A percentile compares a stretch with the other conserved stretches of the same genome.
Evolutionary conservation across 2,797 vertebrate species (phyloP).

Genomic region (Eulemur mongoz): DNA sequence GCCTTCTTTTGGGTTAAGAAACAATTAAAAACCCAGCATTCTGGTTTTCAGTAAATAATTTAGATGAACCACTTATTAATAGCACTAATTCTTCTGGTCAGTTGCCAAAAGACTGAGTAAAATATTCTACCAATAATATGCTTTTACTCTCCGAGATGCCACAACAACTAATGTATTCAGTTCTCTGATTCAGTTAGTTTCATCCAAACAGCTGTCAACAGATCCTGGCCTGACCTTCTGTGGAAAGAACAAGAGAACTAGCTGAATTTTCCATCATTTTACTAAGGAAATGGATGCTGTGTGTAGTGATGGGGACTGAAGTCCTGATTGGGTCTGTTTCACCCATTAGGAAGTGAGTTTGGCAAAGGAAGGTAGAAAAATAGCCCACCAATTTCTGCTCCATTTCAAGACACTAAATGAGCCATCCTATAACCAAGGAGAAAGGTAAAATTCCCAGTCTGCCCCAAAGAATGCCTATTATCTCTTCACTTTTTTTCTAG

Average conservation of each 20-base stretch:
- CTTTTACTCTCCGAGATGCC: neutral
- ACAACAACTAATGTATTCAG: neutral
- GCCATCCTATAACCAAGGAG: neutral
- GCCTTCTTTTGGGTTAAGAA: conserved; percentile 1
- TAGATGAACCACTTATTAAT: neutral
- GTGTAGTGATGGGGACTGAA: neutral
- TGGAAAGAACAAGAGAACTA: neutral
- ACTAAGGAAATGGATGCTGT: neutral
- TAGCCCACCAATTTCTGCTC: neutral
- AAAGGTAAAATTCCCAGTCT: neutral
- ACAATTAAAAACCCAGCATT: neutral
- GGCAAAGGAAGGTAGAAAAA: neutral
- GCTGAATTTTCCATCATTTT: conserved; percentile 31
- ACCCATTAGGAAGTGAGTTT: neutral
- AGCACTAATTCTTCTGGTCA: neutral
- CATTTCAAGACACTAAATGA: conserved; percentile 42
- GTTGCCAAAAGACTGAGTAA: conserved; percentile 36
- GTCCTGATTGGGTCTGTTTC: neutral
- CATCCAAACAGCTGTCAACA: conserved; percentile 33
- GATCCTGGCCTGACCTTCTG: conserved; percentile 16
- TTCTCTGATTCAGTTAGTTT: conserved; percentile 27
- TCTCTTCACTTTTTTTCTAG: neutral
- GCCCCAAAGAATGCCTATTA: neutral
- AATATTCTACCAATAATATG: neutral
- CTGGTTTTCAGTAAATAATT: conserved; percentile 27